Conservation (phyloP, 1,140 invertebrate species). For the Halyomorpha halys region DNA sequence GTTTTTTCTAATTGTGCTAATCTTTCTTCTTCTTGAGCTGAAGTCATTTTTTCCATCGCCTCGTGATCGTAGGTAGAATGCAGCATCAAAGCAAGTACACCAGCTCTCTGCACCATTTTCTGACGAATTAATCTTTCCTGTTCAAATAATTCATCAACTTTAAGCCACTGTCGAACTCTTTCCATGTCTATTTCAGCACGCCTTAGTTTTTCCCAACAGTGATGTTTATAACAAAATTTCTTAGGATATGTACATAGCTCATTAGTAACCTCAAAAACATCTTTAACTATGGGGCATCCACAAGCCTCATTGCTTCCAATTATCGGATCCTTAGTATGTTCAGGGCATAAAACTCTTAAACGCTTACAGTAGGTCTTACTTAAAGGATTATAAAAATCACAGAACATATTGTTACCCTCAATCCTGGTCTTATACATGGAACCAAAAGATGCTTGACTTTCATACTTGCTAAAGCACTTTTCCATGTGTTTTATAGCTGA, state of each 20-base stretch:
- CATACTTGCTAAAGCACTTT: conserved; percentile 93
- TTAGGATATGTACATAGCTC: conserved; percentile 79
- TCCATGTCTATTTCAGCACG: conserved; percentile 72
- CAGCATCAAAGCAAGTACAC: conserved; percentile 82
- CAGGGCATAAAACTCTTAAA: conserved; percentile 88
- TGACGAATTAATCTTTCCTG: conserved; percentile 81
- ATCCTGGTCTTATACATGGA: conserved; percentile 88
- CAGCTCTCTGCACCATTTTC: conserved; percentile 71
- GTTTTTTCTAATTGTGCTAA: conserved; percentile 29
- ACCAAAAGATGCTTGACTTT: conserved; percentile 93
- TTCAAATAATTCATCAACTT: conserved; percentile 89
- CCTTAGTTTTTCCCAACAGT: conserved; percentile 90
- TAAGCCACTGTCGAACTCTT: conserved; percentile 65
- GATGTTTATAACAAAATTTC: conserved; percentile 84
- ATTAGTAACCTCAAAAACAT: conserved; percentile 68
- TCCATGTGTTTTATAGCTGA: conserved; percentile 90
- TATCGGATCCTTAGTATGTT: conserved; percentile 95
- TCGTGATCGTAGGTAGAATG: conserved; percentile 93
- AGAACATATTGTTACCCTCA: conserved; percentile 94
- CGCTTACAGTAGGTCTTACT: conserved; percentile 93
- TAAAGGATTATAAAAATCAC: conserved; percentile 86
- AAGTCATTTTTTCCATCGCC: conserved; percentile 59
- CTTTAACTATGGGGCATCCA: conserved; percentile 76
- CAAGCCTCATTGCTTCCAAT: conserved; percentile 73
- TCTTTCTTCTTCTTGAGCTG: conserved; percentile 36